Percentiles rank a stretch among this genome's conserved stretches.
Conservation (phyloP, 2,797 vertebrate genomes). For the Chelonia mydas region DNA sequence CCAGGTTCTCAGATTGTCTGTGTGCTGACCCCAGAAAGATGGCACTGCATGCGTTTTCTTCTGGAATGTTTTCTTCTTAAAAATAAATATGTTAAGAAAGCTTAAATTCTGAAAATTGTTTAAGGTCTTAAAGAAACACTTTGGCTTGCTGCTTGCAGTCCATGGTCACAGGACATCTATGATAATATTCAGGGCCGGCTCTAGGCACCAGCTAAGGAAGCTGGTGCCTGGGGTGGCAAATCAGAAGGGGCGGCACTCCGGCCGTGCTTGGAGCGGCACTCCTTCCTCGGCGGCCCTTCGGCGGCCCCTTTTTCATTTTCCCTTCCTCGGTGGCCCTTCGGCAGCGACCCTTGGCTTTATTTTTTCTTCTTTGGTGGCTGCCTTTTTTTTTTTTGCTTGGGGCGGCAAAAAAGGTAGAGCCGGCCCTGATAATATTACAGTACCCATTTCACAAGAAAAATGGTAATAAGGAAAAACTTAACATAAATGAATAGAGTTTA, state of each 20-base stretch:
- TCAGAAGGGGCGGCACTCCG: too few relatives aligned
- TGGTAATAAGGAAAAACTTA: not conserved
- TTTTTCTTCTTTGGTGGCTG: too few relatives aligned
- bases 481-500: not conserved
- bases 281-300: too few relatives aligned
- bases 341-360: too few relatives aligned
- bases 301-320: too few relatives aligned
- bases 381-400: too few relatives aligned
- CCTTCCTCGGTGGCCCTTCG: too few relatives aligned
- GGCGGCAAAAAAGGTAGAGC: too few relatives aligned
- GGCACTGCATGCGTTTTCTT: not conserved
- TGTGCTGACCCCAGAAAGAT: not conserved
- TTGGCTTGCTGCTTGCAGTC: not conserved
- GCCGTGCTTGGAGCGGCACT: too few relatives aligned
- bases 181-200: not conserved
- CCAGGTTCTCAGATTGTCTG: not conserved
- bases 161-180: not conserved
- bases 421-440: not conserved
- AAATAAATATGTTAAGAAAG: not conserved
- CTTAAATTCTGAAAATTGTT: not conserved
- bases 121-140: not conserved
- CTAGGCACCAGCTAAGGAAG: too few relatives aligned
- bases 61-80: not conserved
- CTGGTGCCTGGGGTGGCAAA: too few relatives aligned
- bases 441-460: not conserved